Evolutionary conservation across 2,113 vertebrate genomes (phyloP).

Genomic region (Vulpes ferrilata): DNA sequence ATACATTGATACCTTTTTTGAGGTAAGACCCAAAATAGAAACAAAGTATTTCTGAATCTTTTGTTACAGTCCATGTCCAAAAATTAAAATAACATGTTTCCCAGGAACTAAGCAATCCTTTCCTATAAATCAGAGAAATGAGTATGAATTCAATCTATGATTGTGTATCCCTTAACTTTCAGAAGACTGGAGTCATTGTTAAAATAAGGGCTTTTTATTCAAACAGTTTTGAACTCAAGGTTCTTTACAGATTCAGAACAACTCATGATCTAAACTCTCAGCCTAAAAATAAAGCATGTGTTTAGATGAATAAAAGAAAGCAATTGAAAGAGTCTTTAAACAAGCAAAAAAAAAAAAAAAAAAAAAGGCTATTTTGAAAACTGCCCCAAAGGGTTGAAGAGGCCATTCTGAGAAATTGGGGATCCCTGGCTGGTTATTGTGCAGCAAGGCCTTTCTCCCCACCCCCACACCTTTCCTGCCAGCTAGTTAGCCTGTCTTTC

Average conservation of each 20-base stretch:
- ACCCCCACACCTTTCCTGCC: neutral
- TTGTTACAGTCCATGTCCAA: neutral
- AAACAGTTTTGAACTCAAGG: neutral
- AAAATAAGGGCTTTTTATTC: neutral
- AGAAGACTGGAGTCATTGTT: neutral
- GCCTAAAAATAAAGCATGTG: neutral
- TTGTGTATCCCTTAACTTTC: neutral
- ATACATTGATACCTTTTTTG: constrained; percentile 98
- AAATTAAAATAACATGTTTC: neutral
- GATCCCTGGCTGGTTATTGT: neutral
- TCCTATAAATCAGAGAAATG: neutral
- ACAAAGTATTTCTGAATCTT: neutral
- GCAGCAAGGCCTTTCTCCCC: neutral
- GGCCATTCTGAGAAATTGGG: neutral
- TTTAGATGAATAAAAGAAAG: neutral
- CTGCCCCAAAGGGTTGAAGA: neutral
- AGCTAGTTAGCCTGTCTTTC: neutral
- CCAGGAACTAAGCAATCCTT: neutral
- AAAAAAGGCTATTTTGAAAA: neutral
- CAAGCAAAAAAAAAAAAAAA: neutral
- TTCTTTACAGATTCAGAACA: constrained; percentile 14
- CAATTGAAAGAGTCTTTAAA: neutral
- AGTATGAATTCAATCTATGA: neutral
- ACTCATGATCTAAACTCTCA: neutral
- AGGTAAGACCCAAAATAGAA: constrained; percentile 89